phyloP scores from a whole-genome alignment of 2,888 invertebrate genomes.

The Philhelius pedissequus region DNA sequence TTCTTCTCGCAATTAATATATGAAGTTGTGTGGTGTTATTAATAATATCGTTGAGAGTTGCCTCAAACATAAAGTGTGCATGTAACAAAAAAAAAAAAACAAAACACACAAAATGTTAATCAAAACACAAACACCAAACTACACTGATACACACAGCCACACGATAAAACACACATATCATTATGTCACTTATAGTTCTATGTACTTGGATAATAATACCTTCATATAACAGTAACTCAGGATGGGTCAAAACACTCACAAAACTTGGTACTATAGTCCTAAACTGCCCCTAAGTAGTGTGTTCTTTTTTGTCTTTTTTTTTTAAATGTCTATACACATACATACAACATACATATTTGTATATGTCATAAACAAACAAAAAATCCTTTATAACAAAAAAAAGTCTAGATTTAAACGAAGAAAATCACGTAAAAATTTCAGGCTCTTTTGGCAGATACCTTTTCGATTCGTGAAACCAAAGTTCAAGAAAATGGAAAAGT shows the following conservation, averaged over 20 bases:
- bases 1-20: no score
- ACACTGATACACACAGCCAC: neutral
- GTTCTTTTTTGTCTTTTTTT: neutral
- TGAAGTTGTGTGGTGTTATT: neutral
- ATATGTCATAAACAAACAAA: conserved; percentile 17
- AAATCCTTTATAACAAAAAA: conserved; percentile 44
- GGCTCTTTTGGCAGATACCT: conserved; percentile 83
- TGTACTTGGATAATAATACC: neutral
- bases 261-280: conserved; percentile 2
- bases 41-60: neutral
- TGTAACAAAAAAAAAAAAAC: neutral
- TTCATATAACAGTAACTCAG: neutral
- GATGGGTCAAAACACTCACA: neutral
- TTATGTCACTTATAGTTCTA: neutral
- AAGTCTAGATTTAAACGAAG: conserved; percentile 69
- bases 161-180: neutral
- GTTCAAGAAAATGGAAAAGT: conserved; percentile 94
- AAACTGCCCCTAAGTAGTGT: conserved; percentile 4
- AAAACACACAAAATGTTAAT: neutral
- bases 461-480: conserved; percentile 81
- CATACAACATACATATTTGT: neutral
- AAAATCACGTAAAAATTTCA: conserved; percentile 75
- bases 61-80: neutral
- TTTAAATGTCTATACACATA: conserved; percentile 1
- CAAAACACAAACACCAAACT: neutral